These are phyloP conservation scores for Acrossocheilus fasciatus DNA, from an alignment of 2,797 vertebrate species.

Conservation along the genomic window DNA sequence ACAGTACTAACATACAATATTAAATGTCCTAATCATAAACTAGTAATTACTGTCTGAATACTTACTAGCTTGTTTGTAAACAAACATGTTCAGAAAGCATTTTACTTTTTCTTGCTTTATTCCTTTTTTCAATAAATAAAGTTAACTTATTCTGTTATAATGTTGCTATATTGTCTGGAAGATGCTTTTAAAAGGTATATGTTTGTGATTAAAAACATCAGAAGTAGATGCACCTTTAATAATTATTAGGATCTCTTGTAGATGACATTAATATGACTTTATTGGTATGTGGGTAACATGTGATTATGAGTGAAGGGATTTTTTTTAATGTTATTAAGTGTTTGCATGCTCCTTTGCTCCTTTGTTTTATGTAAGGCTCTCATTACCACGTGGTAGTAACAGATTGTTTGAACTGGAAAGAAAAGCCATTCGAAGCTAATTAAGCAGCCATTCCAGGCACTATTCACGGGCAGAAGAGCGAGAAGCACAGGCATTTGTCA, in stretches of 20 bases:
- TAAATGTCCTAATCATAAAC: neutral
- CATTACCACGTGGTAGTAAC: slow-evolving; percentile 96
- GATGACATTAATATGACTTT: slow-evolving; percentile 5
- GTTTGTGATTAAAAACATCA: neutral
- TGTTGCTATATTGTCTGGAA: neutral
- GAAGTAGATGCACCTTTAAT: neutral
- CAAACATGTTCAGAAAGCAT: neutral
- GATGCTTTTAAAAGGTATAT: neutral
- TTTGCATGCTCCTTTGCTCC: slow-evolving; percentile 84
- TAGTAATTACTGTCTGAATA: neutral
- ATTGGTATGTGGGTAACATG: slow-evolving; percentile 37
- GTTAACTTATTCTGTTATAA: neutral
- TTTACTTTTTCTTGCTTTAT: neutral
- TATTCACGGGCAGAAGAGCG: slow-evolving; percentile 91
- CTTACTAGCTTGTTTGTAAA: neutral
- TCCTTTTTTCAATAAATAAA: neutral
- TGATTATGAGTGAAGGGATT: slow-evolving; percentile 44
- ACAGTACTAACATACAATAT: neutral
- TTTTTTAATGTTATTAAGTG: slow-evolving; percentile 89
- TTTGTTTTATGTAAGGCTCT: slow-evolving; percentile 91
- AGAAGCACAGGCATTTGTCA: slow-evolving; percentile 92
- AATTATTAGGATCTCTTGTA: neutral
- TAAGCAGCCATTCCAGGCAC: slow-evolving; percentile 93
- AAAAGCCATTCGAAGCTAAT: slow-evolving; percentile 97
- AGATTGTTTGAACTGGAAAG: slow-evolving; percentile 97